phyloP scores from a whole-genome alignment of 2,888 invertebrate species.

The Eremobia ochroleuca region DNA sequence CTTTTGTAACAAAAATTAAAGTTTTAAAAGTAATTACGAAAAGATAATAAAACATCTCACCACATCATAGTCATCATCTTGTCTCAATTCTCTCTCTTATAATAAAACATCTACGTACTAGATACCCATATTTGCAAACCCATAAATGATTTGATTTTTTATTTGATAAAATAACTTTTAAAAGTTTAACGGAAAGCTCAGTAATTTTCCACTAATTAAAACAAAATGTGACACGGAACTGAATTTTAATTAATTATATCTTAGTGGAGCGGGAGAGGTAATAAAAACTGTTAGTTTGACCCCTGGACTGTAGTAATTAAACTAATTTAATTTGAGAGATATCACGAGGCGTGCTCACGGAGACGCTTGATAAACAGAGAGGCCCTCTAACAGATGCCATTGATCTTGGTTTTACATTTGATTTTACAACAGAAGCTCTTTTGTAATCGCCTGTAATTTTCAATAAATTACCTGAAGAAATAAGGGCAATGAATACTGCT shows the following conservation, averaged over 20 bases:
- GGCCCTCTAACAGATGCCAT: slow-evolving; percentile 9
- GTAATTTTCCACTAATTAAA: slow-evolving; percentile 57
- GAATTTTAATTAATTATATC: slow-evolving; percentile 59
- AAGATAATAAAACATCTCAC: too few species aligned
- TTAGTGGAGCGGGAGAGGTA: slow-evolving; percentile 60
- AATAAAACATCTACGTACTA: too few species aligned
- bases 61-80: too few species aligned
- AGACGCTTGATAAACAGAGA: slow-evolving; percentile 38
- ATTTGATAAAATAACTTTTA: neutral
- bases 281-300: slow-evolving; percentile 60
- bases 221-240: slow-evolving; percentile 65
- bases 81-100: too few species aligned
- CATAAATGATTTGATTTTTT: too few species aligned
- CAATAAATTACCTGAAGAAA: too few species aligned
- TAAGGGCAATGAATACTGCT: too few species aligned
- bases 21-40: too few species aligned
- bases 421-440: neutral
- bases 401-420: slow-evolving; percentile 11
- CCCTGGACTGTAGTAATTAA: slow-evolving; percentile 50
- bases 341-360: slow-evolving; percentile 38
- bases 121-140: too few species aligned
- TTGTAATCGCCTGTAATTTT: too few species aligned
- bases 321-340: slow-evolving; percentile 63
- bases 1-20: too few species aligned
- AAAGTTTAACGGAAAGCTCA: neutral